Evolutionary conservation across 2,888 invertebrate species (phyloP).

Genomic region (Apodemia hepburni): DNA sequence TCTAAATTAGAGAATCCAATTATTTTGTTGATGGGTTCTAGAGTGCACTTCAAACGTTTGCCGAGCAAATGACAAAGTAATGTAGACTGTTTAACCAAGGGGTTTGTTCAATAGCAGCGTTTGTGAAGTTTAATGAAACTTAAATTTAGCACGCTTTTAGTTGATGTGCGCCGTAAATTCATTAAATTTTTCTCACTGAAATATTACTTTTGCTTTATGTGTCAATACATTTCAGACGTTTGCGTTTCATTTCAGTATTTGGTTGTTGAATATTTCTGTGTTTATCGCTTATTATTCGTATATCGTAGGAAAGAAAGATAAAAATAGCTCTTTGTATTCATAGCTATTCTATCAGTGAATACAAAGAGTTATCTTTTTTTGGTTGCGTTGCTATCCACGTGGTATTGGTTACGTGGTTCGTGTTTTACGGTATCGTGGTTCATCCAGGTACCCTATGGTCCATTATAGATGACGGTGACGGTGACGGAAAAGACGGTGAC

Average conservation of each 20-base stretch:
- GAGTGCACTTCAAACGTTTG: constrained; percentile 37
- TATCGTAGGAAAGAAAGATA: no score
- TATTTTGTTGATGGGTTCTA: constrained; percentile 50
- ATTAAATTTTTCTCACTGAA: neutral
- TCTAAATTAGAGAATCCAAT: constrained; percentile 49
- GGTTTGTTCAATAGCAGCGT: constrained; percentile 26
- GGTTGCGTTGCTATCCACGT: no score
- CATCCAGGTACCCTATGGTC: no score
- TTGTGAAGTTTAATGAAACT: constrained; percentile 27
- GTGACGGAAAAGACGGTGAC: no score
- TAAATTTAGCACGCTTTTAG: constrained; percentile 18
- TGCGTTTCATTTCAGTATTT: no score
- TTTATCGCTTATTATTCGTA: no score
- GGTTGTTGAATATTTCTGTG: neutral
- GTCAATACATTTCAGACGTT: neutral
- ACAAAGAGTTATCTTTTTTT: no score
- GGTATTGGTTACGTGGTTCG: no score
- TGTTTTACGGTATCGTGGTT: no score
- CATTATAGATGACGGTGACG: no score
- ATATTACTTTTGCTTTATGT: neutral
- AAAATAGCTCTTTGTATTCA: no score
- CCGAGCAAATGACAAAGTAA: constrained; percentile 31
- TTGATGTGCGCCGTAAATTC: neutral
- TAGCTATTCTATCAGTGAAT: no score
- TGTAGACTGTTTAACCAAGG: constrained; percentile 22